Conservation (phyloP, 1,140 invertebrate genomes). For the Brachionus asplanchnoidis region DNA sequence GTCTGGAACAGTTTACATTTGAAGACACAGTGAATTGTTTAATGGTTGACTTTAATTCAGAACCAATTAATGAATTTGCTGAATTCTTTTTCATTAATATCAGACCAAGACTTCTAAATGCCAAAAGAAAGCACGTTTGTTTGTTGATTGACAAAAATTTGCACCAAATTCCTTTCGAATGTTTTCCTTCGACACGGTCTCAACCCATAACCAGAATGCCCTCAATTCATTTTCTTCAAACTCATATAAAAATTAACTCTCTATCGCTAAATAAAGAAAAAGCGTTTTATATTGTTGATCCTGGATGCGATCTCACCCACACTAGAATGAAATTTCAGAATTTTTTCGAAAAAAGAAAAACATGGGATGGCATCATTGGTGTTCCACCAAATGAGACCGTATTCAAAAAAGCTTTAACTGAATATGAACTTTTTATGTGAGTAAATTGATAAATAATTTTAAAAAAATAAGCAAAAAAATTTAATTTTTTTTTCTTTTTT, state of each 20-base stretch:
- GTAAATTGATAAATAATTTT: not conserved
- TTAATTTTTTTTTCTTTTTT: not conserved
- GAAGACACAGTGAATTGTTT: not conserved
- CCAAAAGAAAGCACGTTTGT: constrained; percentile 32
- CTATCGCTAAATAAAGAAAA: constrained; percentile 30
- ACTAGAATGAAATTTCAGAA: constrained; percentile 33
- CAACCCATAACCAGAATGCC: constrained; percentile 36
- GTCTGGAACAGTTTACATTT: not conserved
- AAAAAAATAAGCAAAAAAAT: not conserved
- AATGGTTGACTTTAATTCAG: not conserved
- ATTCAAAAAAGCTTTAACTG: constrained; percentile 28
- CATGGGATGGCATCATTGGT: constrained; percentile 36
- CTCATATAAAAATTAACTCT: constrained; percentile 29
- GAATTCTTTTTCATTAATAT: not conserved
- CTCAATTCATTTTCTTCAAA: constrained; percentile 38
- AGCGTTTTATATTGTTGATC: constrained; percentile 40
- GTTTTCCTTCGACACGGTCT: not conserved
- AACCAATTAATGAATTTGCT: not conserved
- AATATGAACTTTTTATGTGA: constrained; percentile 37
- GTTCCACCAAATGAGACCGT: not conserved
- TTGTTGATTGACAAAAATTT: constrained; percentile 35
- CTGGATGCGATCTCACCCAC: constrained; percentile 32
- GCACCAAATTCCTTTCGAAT: constrained; percentile 40
- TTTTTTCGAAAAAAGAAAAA: constrained; percentile 36
- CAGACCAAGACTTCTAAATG: not conserved